Conservation (phyloP, 2,797 vertebrate species). For the Coranthus polyacanthus region DNA sequence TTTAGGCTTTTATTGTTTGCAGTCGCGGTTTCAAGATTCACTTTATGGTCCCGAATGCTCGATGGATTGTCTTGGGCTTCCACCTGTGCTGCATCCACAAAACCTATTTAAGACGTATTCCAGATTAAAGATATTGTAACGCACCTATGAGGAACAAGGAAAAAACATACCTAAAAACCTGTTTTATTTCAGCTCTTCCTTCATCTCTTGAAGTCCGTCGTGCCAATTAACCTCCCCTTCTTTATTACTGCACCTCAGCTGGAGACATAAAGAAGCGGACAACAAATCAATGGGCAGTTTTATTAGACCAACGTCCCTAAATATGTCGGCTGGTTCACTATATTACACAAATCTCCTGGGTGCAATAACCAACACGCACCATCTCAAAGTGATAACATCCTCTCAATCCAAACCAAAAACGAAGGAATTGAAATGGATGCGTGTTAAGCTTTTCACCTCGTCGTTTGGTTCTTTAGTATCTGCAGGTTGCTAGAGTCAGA, state of each 20-base stretch:
- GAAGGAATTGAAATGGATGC: background rate
- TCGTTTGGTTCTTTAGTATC: background rate
- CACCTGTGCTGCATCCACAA: no score
- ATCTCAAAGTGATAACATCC: background rate
- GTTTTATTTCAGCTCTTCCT: no score
- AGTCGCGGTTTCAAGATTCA: no score
- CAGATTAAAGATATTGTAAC: no score
- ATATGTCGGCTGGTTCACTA: constrained; percentile 6
- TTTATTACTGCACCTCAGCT: constrained; percentile 28
- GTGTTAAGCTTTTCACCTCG: no score
- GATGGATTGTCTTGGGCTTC: no score
- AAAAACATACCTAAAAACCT: no score
- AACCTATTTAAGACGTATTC: no score
- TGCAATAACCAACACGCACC: constrained; percentile 1
- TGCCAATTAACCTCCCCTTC: constrained; percentile 11
- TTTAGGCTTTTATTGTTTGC: background rate
- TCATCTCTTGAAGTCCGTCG: no score
- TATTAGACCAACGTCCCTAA: constrained; percentile 18
- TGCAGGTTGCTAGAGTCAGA: background rate
- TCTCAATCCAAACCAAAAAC: constrained; percentile 21
- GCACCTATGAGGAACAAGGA: no score
- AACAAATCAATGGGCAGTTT: constrained; percentile 23
- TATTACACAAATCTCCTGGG: constrained; percentile 2
- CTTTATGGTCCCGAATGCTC: no score
- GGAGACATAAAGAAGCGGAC: background rate